Percentiles rank a stretch among this genome's conserved stretches.
Conservation (phyloP, 2,888 invertebrate genomes). For the Synergus laeviventris region DNA sequence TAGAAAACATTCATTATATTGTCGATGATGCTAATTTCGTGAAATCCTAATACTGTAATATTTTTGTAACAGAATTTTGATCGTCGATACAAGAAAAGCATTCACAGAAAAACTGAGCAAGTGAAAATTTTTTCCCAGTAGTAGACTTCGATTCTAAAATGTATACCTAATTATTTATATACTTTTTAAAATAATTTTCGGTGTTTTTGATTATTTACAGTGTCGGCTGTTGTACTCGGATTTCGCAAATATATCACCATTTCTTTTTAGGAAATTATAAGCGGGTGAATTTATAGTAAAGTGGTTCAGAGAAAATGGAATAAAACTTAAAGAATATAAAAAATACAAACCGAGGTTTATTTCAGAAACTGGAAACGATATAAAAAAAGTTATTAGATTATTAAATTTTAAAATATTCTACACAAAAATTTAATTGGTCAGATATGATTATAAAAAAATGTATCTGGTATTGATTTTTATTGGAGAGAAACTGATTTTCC, state of each 20-base stretch:
- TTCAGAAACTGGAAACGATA: background rate
- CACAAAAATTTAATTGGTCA: background rate
- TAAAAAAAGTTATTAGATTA: background rate
- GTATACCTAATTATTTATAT: background rate
- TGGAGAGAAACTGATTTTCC: background rate
- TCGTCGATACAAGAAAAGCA: background rate
- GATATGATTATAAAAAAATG: too few relatives aligned
- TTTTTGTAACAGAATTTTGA: background rate
- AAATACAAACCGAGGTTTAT: background rate
- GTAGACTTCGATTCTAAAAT: background rate
- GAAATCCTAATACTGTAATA: background rate
- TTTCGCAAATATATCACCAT: background rate
- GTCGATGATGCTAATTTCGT: background rate
- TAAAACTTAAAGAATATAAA: background rate
- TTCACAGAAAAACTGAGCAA: background rate
- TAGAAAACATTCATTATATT: background rate
- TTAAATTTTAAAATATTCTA: background rate
- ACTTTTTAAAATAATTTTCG: background rate
- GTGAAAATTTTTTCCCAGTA: background rate
- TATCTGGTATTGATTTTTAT: background rate
- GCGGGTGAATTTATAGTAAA: background rate
- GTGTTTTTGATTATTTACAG: constrained; percentile 4
- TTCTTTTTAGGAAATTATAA: background rate
- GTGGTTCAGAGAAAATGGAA: background rate
- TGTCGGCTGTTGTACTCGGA: background rate